These are phyloP conservation scores for Periophthalmus modestus DNA, from an alignment of 2,113 vertebrate genomes.

Conservation along the genomic window DNA sequence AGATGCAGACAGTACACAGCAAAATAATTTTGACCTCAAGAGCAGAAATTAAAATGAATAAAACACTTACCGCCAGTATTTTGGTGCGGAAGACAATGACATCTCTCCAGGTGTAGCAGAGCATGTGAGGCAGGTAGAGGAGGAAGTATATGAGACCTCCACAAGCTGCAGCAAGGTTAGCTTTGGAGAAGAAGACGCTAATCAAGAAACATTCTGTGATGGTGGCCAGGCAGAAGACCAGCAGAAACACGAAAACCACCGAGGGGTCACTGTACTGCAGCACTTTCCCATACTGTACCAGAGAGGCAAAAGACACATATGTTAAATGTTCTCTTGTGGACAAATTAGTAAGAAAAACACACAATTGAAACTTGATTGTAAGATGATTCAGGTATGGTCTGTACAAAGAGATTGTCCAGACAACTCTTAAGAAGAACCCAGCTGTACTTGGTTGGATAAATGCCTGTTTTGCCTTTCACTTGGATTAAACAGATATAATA, in stretches of 20 bases:
- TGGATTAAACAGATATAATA: background rate
- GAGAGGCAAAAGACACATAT: background rate
- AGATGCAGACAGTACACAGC: too few relatives aligned
- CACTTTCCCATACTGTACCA: constrained; percentile 86
- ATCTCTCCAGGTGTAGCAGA: constrained; percentile 94
- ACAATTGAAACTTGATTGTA: background rate
- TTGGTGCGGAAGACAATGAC: constrained; percentile 85
- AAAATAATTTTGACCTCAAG: too few relatives aligned
- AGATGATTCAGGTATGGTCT: background rate
- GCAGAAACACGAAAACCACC: constrained; percentile 91
- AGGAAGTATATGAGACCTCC: constrained; percentile 96
- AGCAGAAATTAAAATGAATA: background rate
- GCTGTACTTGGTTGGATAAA: constrained; percentile 19
- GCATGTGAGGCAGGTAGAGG: constrained; percentile 89
- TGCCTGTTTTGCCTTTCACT: background rate
- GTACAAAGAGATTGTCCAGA: constrained; percentile 2
- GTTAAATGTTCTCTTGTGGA: background rate
- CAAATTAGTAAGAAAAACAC: background rate
- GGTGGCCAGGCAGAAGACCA: constrained; percentile 87
- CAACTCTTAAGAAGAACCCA: constrained; percentile 49
- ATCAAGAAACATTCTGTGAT: constrained; percentile 96
- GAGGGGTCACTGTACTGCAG: constrained; percentile 93
- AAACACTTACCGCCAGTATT: constrained; percentile 84
- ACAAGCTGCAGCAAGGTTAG: constrained; percentile 94
- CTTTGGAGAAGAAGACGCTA: constrained; percentile 94